Percentiles rank a stretch among this genome's conserved stretches.
phyloP scores from a whole-genome alignment of 2,113 vertebrate genomes.

The Mellivora capensis region DNA sequence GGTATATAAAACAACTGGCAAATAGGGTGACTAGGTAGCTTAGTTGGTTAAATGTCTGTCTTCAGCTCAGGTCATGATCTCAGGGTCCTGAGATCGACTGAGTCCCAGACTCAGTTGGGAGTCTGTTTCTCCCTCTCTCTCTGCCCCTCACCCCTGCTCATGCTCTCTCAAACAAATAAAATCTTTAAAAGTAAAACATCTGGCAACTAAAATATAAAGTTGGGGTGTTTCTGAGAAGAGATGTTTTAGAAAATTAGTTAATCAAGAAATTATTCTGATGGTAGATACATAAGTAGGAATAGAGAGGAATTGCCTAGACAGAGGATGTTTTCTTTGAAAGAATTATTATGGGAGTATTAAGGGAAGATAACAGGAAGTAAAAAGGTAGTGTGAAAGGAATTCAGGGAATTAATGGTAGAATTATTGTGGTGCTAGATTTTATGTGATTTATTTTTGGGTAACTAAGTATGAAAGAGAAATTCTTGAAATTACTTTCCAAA shows the following conservation, averaged over 20 bases:
- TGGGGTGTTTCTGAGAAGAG: not conserved
- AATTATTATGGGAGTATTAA: not conserved
- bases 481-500: not conserved
- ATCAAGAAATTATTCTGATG: not conserved
- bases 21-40: not conserved
- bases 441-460: not conserved
- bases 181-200: not conserved
- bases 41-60: not conserved
- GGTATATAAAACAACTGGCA: not conserved
- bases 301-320: not conserved
- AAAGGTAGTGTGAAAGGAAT: not conserved
- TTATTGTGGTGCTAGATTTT: not conserved
- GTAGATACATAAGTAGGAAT: not conserved
- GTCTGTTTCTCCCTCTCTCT: not conserved
- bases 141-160: not conserved
- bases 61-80: not conserved
- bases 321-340: not conserved
- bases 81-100: not conserved
- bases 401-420: not conserved
- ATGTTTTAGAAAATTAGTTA: not conserved
- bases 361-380: not conserved
- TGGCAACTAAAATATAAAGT: not conserved
- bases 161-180: not conserved
- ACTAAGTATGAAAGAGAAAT: not conserved
- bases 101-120: not conserved